Evolutionary conservation across 2,113 vertebrate genomes (phyloP), one percentile per base, ranked within the genome.

Genomic region (Corydoras maculifer): DNA sequence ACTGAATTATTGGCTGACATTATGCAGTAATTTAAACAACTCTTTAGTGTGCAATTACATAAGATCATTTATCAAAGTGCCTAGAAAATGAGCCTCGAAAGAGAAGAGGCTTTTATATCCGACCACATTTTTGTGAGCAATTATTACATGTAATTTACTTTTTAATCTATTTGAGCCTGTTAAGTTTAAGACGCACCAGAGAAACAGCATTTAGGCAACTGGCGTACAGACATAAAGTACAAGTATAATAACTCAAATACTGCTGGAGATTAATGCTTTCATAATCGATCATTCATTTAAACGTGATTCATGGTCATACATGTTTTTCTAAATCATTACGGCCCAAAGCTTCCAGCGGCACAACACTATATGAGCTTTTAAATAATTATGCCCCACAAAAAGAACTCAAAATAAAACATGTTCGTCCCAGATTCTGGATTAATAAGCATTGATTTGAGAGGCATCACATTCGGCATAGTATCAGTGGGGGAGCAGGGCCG

Each of bases 241-340:
- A 43, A 43, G 1, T 43, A 8, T 43, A 43, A 43, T 43, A 43
- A 43, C 7, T 43, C 35, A 43, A 4, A 43, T 43, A 43, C 35
- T 43, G 35, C 35, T 43, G 35, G 35, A 8, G 35, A 43, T 8
- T 43, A 43, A 43, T 43, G 35, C 4, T 43, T 43, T 43, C 35
- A 43, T 43, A 43, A 43, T 43, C 35, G 35, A 43, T 43, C 35
- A 43, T 43, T 43, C 35, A 43, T 43, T 43, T 43, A 43, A 43
- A 43, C 84, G 84, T 87, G 86, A 89, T 87, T 91, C 86, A 88
- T 86, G 82, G 84, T 86, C 87, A 88, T 84, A 83, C 70, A 77
- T 88, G 89, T 87, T 82, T 84, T 88, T 87, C 89, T 84, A 85
- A 85, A 84, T 82, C 68, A 65, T 61, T n/a, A 43, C 13, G 64